Conservation (phyloP, 2,797 vertebrate genomes). For the Propithecus deckenii region DNA sequence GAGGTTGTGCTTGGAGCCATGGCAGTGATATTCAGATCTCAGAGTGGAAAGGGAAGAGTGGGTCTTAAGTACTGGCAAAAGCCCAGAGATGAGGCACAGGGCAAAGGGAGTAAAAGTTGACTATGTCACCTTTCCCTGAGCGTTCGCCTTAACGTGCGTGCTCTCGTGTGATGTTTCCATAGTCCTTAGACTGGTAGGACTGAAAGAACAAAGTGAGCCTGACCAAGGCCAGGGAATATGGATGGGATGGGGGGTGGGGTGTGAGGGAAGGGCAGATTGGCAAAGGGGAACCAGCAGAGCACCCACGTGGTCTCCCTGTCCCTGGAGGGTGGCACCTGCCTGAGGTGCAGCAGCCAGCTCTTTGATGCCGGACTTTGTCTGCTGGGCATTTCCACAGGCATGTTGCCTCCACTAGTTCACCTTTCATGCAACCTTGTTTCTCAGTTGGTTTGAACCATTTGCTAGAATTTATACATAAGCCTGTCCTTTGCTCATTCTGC, state of each 20-base stretch:
- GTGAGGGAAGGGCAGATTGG: background rate
- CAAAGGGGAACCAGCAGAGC: background rate
- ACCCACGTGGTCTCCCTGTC: accelerated
- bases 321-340: background rate
- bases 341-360: background rate
- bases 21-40: background rate
- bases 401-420: background rate
- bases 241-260: background rate
- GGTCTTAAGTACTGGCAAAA: background rate
- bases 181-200: background rate
- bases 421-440: background rate
- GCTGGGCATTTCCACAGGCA: background rate
- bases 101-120: background rate
- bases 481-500: background rate
- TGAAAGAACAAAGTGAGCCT: background rate
- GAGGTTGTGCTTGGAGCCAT: background rate
- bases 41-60: background rate
- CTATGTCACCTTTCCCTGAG: background rate
- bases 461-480: background rate
- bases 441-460: background rate
- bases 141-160: background rate
- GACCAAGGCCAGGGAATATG: background rate
- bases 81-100: background rate
- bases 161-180: background rate
- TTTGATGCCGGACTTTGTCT: background rate